Percentiles rank a stretch among this genome's conserved stretches.
These are phyloP conservation scores for Ophiothrix spiculata DNA, from an alignment of 35 echinoderm and acorn worm genomes.

Conservation along the genomic window DNA sequence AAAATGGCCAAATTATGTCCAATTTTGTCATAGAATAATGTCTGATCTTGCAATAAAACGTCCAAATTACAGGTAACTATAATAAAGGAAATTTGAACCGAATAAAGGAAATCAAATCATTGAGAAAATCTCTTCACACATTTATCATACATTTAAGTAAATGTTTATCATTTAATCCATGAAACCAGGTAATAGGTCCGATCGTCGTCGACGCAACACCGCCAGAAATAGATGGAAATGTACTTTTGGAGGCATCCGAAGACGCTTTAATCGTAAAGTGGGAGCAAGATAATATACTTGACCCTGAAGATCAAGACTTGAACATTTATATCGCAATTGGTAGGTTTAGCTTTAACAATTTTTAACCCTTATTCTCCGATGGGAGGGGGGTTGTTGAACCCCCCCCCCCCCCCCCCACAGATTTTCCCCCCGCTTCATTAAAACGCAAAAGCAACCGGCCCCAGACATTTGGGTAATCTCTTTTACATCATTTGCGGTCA, in stretches of 20 bases:
- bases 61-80: neutral
- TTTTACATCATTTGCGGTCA: no score
- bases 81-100: neutral
- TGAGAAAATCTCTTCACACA: neutral
- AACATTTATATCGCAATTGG: conserved; percentile 21
- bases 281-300: conserved; percentile 8
- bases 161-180: no score
- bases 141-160: neutral
- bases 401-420: no score
- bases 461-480: no score
- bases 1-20: no score
- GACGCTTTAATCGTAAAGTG: conserved; percentile 24
- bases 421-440: no score
- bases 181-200: conserved; percentile 47
- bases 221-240: conserved; percentile 19
- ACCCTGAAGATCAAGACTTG: conserved; percentile 30
- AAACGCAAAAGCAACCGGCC: no score
- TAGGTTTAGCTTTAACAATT: no score
- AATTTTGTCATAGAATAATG: neutral
- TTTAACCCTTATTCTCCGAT: no score
- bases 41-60: neutral
- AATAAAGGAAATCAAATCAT: neutral
- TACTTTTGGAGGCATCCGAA: neutral
- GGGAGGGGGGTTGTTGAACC: no score
- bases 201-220: conserved; percentile 43